These are phyloP conservation scores for Episyrphus balteatus DNA, from an alignment of 1,140 invertebrate genomes.

Conservation along the genomic window DNA sequence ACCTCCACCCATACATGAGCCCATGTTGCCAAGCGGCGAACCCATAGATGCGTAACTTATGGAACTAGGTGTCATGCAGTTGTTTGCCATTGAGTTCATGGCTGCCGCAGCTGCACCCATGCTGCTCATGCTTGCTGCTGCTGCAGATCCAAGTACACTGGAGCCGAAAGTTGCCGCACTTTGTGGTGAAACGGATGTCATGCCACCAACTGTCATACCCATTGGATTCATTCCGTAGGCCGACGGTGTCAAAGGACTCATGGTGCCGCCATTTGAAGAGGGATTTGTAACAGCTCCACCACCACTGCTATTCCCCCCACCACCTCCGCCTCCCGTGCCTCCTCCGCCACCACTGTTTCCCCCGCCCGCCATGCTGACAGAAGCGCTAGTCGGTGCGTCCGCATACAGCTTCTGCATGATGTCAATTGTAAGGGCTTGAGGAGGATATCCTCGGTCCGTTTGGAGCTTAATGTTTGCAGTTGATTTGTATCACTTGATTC, in stretches of 20 bases:
- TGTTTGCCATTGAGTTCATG: constrained; percentile 48
- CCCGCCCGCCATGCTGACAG: constrained; percentile 30
- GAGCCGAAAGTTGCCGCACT: constrained; percentile 44
- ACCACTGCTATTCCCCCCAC: constrained; percentile 10
- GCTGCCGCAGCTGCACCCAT: constrained; percentile 41
- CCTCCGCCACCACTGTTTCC: constrained; percentile 11
- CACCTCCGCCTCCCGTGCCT: constrained; percentile 19
- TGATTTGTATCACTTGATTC: constrained; percentile 9
- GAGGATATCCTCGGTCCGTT: too few relatives aligned
- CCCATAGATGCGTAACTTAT: constrained; percentile 55
- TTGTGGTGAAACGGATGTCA: constrained; percentile 55
- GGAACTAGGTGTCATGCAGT: constrained; percentile 53
- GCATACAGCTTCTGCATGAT: constrained; percentile 42
- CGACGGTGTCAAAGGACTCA: constrained; percentile 56
- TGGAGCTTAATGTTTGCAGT: constrained; percentile 36
- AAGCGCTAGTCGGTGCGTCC: constrained; percentile 36
- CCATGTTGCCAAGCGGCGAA: constrained; percentile 61
- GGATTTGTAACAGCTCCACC: constrained; percentile 15
- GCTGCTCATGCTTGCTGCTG: constrained; percentile 46
- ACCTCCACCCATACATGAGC: constrained; percentile 56
- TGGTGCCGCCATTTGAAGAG: constrained; percentile 36
- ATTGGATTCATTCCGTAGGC: constrained; percentile 67
- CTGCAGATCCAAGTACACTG: constrained; percentile 46
- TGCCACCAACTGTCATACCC: constrained; percentile 58
- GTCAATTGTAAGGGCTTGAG: constrained; percentile 20